phyloP scores from a whole-genome alignment of 2,113 vertebrate genomes.

The Corythornis vintsioides region DNA sequence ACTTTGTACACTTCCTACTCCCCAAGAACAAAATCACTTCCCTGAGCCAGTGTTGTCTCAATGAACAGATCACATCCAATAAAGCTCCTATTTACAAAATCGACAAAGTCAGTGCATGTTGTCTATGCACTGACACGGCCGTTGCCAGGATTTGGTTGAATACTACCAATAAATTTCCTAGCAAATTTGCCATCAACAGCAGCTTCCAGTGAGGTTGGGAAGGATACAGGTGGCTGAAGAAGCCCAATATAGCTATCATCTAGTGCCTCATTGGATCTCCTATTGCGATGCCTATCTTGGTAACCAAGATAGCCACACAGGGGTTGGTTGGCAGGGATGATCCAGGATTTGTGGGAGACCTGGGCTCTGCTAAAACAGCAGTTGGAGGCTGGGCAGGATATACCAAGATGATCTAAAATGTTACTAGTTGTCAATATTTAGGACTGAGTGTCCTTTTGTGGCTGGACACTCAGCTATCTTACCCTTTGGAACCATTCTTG shows the following conservation, averaged over 20 bases:
- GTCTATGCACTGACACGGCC: neutral
- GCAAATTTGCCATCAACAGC: neutral
- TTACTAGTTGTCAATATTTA: fast-evolving
- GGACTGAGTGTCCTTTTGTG: neutral
- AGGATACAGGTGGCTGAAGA: neutral
- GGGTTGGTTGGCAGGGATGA: neutral
- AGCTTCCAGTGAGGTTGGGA: neutral
- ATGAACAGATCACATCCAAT: neutral
- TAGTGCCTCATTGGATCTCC: neutral
- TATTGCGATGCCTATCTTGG: neutral
- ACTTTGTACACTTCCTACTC: slow-evolving; percentile 12
- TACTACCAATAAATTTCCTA: neutral
- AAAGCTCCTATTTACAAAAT: fast-evolving
- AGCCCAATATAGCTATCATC: neutral
- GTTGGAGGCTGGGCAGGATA: neutral
- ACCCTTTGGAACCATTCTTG: neutral
- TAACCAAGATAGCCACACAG: neutral
- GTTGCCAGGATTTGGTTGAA: neutral
- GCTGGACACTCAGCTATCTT: neutral
- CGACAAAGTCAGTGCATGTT: neutral
- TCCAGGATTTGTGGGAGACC: neutral
- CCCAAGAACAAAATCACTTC: neutral
- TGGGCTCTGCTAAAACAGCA: neutral
- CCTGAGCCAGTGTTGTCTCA: neutral
- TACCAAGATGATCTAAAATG: neutral